Evolutionary conservation across 2,797 vertebrate genomes (phyloP).

Genomic region (Urophycis tenuis): DNA sequence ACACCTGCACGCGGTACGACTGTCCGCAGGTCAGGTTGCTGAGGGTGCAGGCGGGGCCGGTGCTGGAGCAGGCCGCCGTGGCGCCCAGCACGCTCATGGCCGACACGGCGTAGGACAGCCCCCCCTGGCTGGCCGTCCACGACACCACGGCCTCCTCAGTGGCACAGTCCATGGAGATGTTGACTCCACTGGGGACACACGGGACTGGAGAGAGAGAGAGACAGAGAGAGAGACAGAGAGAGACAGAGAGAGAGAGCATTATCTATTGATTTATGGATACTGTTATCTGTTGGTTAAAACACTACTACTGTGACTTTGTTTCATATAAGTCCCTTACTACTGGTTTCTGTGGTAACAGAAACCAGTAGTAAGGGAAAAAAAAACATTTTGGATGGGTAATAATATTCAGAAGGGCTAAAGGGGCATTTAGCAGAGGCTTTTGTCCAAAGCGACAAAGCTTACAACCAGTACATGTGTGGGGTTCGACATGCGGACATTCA

Average conservation of each 20-base stretch:
- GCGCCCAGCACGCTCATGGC: conserved; percentile 39
- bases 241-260: neutral
- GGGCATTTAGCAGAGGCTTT: too few relatives aligned
- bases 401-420: too few relatives aligned
- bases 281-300: too few relatives aligned
- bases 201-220: conserved; percentile 54
- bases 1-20: conserved; percentile 59
- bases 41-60: conserved; percentile 46
- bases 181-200: conserved; percentile 65
- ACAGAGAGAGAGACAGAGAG: neutral
- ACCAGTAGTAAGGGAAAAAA: neutral
- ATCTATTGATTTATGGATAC: too few relatives aligned
- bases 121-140: conserved; percentile 64
- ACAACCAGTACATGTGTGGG: too few relatives aligned
- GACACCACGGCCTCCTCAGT: conserved; percentile 53
- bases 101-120: conserved; percentile 52
- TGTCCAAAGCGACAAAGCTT: too few relatives aligned
- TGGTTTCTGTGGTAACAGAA: too few relatives aligned
- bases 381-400: neutral
- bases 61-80: conserved; percentile 44
- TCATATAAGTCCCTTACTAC: too few relatives aligned
- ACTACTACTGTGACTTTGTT: too few relatives aligned
- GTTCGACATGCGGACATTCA: too few relatives aligned
- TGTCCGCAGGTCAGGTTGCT: conserved; percentile 61
- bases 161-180: conserved; percentile 53